A percentile compares a stretch with the other conserved stretches of the same genome.
Conservation (phyloP, 2,888 invertebrate genomes). For the Scaptomyza parva region DNA sequence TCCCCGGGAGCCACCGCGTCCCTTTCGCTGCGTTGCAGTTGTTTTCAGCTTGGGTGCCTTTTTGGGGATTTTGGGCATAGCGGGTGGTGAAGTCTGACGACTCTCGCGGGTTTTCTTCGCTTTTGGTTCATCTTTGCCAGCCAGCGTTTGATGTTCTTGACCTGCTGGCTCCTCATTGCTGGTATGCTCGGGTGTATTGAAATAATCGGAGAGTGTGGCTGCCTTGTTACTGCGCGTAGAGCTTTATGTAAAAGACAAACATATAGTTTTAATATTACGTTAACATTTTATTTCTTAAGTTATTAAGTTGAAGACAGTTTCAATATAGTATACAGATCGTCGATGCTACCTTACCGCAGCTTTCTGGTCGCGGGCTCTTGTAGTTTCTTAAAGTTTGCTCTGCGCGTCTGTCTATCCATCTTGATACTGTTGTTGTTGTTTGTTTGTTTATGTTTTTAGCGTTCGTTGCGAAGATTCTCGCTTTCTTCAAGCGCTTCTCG, state of each 20-base stretch:
- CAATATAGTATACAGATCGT: background rate
- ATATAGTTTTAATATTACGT: conserved; percentile 23
- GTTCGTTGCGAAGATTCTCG: conserved; percentile 60
- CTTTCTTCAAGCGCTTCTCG: conserved; percentile 70
- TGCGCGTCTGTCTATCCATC: conserved; percentile 80
- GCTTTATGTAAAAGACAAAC: conserved; percentile 58
- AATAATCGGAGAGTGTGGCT: conserved; percentile 68
- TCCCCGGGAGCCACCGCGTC: conserved; percentile 39
- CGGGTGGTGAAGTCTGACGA: conserved; percentile 59
- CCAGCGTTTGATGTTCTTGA: conserved; percentile 10
- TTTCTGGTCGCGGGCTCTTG: conserved; percentile 62
- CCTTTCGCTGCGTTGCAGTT: conserved; percentile 23
- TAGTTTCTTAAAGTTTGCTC: conserved; percentile 79
- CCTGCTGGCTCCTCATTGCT: conserved; percentile 6
- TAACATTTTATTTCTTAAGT: conserved; percentile 62
- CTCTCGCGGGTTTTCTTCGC: conserved; percentile 40
- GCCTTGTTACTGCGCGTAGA: conserved; percentile 51
- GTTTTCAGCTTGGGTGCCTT: conserved; percentile 70
- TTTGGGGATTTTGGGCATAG: conserved; percentile 60
- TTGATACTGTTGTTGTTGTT: background rate
- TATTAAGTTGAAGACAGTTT: conserved; percentile 1
- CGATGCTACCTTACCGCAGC: conserved; percentile 74
- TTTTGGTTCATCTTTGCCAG: conserved; percentile 29
- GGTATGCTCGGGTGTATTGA: conserved; percentile 53
- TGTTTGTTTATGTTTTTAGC: conserved; percentile 49